Percentiles rank a stretch among this genome's conserved stretches.
Conservation (phyloP, 2,888 invertebrate genomes). For the Ennomos fuscantarius region DNA sequence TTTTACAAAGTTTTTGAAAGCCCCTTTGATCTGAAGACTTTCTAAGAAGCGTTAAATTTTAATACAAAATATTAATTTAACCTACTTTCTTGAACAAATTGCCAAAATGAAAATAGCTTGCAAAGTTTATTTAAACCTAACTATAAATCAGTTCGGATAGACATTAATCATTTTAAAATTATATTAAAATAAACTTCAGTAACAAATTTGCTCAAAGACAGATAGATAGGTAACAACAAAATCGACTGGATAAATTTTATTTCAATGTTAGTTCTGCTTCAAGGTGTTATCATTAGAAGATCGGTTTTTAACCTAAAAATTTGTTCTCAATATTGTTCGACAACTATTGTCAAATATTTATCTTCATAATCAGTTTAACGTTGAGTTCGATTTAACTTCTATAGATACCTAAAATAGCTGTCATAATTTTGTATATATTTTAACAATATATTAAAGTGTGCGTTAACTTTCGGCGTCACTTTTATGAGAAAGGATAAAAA, state of each 20-base stretch:
- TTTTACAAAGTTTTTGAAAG: too few species aligned
- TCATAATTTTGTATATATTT: too few species aligned
- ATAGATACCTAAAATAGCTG: too few species aligned
- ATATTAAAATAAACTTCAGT: slow-evolving; percentile 17
- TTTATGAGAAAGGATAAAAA: too few species aligned
- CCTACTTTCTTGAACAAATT: not conserved
- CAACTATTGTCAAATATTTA: too few species aligned
- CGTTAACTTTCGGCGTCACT: too few species aligned
- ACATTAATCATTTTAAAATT: slow-evolving; percentile 20
- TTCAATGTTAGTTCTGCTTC: slow-evolving; percentile 9
- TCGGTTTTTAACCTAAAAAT: not conserved
- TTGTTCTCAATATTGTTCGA: not conserved
- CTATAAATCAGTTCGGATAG: slow-evolving; percentile 16
- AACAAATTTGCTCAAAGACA: slow-evolving; percentile 19
- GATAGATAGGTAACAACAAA: slow-evolving; percentile 16
- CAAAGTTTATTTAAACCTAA: slow-evolving; percentile 10
- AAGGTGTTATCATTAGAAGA: slow-evolving; percentile 7
- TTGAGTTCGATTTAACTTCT: too few species aligned
- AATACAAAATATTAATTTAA: not conserved
- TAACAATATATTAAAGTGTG: too few species aligned
- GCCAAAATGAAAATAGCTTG: slow-evolving; percentile 4
- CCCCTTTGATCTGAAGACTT: too few species aligned
- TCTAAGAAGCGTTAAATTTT: too few species aligned
- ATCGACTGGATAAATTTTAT: slow-evolving; percentile 15
- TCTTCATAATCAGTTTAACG: too few species aligned